Conservation (phyloP, 92 coral and sea anemone genomes). For the Epizoanthus illoricatus region DNA sequence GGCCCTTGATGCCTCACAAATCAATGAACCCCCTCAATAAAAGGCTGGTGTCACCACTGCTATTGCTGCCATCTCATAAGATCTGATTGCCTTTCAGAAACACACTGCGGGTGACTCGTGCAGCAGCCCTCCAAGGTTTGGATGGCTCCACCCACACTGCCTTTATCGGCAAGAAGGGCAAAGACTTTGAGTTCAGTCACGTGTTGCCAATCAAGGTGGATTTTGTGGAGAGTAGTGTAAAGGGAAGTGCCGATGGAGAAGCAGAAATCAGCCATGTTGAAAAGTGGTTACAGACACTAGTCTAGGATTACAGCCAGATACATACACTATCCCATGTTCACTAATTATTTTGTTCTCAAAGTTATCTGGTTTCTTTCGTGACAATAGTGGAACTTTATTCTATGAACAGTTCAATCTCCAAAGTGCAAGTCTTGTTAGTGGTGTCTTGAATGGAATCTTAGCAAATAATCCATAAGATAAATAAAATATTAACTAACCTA, state of each 20-base stretch:
- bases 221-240: conserved; percentile 85
- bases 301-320: neutral
- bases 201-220: conserved; percentile 79
- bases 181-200: conserved; percentile 90
- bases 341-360: no score
- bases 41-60: no score
- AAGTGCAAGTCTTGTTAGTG: no score
- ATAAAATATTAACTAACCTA: no score
- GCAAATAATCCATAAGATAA: no score
- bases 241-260: conserved; percentile 69
- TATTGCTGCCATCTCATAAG: neutral
- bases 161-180: conserved; percentile 81
- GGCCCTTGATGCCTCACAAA: no score
- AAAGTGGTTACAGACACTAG: conserved; percentile 56
- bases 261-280: conserved; percentile 60
- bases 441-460: no score
- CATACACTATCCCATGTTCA: no score
- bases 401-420: no score
- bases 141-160: conserved; percentile 73
- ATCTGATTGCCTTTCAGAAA: conserved; percentile 59
- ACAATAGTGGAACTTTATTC: no score
- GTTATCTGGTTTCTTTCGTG: no score
- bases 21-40: no score
- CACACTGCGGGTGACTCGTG: conserved; percentile 94
- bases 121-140: conserved; percentile 92